phyloP scores from a whole-genome alignment of 2,888 invertebrate species.

The Brachyptera putata region DNA sequence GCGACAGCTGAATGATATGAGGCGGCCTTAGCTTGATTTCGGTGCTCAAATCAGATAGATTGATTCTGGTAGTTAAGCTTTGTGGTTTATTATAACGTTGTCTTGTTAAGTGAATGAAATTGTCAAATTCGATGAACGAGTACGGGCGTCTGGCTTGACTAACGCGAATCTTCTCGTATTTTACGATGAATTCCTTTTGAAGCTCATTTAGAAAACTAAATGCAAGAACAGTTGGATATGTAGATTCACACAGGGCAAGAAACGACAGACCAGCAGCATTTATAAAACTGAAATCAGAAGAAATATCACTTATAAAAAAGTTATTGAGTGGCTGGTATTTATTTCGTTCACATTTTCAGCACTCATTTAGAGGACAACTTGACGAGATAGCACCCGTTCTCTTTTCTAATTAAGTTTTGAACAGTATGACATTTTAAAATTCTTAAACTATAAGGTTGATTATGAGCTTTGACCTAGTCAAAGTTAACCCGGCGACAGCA shows the following conservation, averaged over 20 bases:
- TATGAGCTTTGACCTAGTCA: too few relatives aligned
- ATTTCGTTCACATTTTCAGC: too few relatives aligned
- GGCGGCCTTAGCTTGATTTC: slow-evolving; percentile 39
- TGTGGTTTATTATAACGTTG: slow-evolving; percentile 41
- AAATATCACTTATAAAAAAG: not conserved
- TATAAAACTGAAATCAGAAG: slow-evolving; percentile 42
- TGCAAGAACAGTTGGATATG: slow-evolving; percentile 45
- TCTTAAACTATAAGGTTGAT: too few relatives aligned
- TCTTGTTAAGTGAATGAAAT: slow-evolving; percentile 39
- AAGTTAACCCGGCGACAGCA: too few relatives aligned
- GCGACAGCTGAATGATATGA: slow-evolving; percentile 35
- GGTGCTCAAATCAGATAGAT: slow-evolving; percentile 38
- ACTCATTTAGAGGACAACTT: too few relatives aligned
- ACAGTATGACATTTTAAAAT: too few relatives aligned
- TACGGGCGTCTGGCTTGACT: slow-evolving; percentile 44
- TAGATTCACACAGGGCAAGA: slow-evolving; percentile 43
- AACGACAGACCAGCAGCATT: slow-evolving; percentile 42
- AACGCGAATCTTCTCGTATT: slow-evolving; percentile 42
- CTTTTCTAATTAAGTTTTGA: too few relatives aligned
- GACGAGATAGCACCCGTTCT: too few relatives aligned
- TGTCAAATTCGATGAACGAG: slow-evolving; percentile 46
- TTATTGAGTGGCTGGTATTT: too few relatives aligned
- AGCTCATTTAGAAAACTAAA: slow-evolving; percentile 47
- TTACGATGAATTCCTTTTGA: slow-evolving; percentile 44
- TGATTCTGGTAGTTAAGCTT: slow-evolving; percentile 39